Evolutionary conservation across 2,888 invertebrate genomes (phyloP).

Genomic region (Agrochola circellaris): DNA sequence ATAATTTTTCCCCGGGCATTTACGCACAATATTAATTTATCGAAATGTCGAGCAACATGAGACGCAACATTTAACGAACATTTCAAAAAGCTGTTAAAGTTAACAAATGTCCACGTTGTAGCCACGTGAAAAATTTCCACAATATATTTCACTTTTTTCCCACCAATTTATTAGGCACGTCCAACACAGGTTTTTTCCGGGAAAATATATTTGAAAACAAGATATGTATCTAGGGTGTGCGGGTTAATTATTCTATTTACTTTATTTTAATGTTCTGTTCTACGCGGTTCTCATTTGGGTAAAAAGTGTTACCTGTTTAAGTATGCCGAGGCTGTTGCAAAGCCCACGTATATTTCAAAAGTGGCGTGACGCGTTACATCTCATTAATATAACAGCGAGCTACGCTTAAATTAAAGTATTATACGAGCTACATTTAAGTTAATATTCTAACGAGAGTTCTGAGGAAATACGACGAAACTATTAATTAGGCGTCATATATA

Average conservation of each 20-base stretch:
- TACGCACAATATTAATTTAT: slow-evolving; percentile 41
- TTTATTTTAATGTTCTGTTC: slow-evolving; percentile 61
- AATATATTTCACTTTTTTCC: slow-evolving; percentile 59
- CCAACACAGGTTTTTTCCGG: slow-evolving; percentile 54
- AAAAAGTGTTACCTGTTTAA: slow-evolving; percentile 63
- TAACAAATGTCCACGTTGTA: slow-evolving; percentile 53
- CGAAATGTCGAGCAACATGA: slow-evolving; percentile 42
- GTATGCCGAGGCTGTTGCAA: slow-evolving; percentile 61
- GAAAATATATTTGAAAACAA: slow-evolving; percentile 55
- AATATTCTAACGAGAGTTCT: slow-evolving; percentile 46
- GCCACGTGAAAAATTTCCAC: slow-evolving; percentile 54
- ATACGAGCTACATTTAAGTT: slow-evolving; percentile 41
- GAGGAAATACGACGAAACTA: slow-evolving; percentile 29
- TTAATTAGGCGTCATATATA: slow-evolving; percentile 30
- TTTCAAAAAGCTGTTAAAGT: slow-evolving; percentile 57
- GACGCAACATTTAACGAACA: slow-evolving; percentile 51
- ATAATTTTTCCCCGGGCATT: slow-evolving; percentile 16
- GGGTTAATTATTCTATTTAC: slow-evolving; percentile 67
- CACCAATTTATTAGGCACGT: slow-evolving; percentile 61
- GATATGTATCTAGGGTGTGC: slow-evolving; percentile 59
- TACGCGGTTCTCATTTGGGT: slow-evolving; percentile 61
- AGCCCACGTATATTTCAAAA: slow-evolving; percentile 62
- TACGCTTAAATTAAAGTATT: slow-evolving; percentile 58
- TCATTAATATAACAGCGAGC: slow-evolving; percentile 60
- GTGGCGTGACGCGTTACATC: slow-evolving; percentile 61